These are phyloP conservation scores for Leptopilina clavipes DNA, from an alignment of 1,140 invertebrate genomes.

Conservation along the genomic window DNA sequence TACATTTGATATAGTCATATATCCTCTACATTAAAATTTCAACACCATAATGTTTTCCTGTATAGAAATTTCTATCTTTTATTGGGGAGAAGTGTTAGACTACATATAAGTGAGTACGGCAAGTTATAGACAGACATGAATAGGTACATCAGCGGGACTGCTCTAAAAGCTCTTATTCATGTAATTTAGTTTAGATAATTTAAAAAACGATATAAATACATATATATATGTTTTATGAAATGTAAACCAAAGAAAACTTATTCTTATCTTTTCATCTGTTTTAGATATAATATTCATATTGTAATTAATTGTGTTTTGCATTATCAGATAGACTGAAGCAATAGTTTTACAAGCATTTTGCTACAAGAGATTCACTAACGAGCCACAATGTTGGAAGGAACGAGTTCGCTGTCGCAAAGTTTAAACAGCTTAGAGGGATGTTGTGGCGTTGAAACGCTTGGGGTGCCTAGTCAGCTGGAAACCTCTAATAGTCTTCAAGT, in stretches of 20 bases:
- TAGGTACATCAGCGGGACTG: no score
- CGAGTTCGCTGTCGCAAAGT: conserved; percentile 66
- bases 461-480: conserved; percentile 68
- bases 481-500: conserved; percentile 68
- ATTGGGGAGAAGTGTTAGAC: neutral
- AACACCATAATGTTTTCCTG: neutral
- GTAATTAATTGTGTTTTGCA: neutral
- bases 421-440: conserved; percentile 70
- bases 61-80: conserved; percentile 13
- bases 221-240: no score
- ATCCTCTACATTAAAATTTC: neutral
- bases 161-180: no score
- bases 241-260: no score
- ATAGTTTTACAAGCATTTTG: conserved; percentile 19
- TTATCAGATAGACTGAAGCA: neutral
- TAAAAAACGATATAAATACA: no score
- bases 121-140: no score
- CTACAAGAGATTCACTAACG: conserved; percentile 52
- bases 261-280: neutral
- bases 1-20: conserved; percentile 13
- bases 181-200: no score
- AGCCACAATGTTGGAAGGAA: conserved; percentile 60
- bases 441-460: conserved; percentile 56
- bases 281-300: neutral
- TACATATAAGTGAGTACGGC: neutral